Percentiles rank a stretch among this genome's conserved stretches.
Evolutionary conservation across 2,113 vertebrate species (phyloP).

Genomic region (Hippocampus mohnikei): DNA sequence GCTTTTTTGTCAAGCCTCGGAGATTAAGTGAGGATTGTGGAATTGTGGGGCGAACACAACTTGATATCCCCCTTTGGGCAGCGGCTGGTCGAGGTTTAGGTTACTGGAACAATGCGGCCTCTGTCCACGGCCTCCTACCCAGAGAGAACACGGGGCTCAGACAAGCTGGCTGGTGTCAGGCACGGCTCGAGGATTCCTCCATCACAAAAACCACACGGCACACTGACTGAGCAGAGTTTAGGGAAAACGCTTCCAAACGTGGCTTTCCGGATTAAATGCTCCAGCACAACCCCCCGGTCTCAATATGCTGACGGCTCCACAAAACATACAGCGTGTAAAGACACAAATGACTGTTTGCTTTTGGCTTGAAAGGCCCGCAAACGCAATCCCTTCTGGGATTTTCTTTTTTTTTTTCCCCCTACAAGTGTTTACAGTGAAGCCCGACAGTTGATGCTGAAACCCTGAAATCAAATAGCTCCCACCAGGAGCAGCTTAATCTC

Average conservation of each 20-base stretch:
- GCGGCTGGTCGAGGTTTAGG: conserved; percentile 59
- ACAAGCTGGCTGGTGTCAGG: conserved; percentile 66
- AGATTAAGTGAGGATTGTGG: conserved; percentile 60
- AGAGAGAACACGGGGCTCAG: conserved; percentile 61
- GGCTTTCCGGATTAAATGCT: conserved; percentile 54
- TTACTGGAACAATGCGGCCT: conserved; percentile 75
- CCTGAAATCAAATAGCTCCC: conserved; percentile 63
- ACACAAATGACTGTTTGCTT: conserved; percentile 53
- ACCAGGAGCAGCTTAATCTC: conserved; percentile 61
- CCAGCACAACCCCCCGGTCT: conserved; percentile 37
- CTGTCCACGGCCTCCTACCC: conserved; percentile 65
- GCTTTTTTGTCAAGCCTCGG: conserved; percentile 63
- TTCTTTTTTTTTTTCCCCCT: conserved; percentile 53
- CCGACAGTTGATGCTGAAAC: conserved; percentile 58
- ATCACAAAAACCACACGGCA: conserved; percentile 57
- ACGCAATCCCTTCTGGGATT: conserved; percentile 55
- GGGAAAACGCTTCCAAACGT: conserved; percentile 51
- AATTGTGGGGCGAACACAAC: conserved; percentile 62
- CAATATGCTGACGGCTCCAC: conserved; percentile 50
- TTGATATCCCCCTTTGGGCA: conserved; percentile 67
- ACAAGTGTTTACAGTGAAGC: conserved; percentile 71
- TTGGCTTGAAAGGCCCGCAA: conserved; percentile 44
- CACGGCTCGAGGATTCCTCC: conserved; percentile 63
- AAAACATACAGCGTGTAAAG: conserved; percentile 40
- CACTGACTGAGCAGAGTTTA: conserved; percentile 44